Evolutionary conservation across 1,140 invertebrate species (phyloP).

Genomic region (Tenebrio molitor): DNA sequence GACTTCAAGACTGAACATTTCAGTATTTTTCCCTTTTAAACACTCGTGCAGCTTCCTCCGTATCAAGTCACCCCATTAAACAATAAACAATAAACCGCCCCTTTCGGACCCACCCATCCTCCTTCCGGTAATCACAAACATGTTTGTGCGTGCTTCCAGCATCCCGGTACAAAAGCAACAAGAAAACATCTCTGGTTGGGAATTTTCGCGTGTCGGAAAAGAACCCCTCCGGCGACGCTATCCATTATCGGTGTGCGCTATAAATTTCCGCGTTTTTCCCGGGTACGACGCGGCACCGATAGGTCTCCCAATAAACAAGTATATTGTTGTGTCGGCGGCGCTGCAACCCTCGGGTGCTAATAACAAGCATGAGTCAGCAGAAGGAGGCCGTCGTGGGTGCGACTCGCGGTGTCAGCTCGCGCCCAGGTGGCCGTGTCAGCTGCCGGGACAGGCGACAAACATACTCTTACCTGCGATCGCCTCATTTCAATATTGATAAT

Average conservation of each 20-base stretch:
- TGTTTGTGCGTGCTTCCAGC: no score
- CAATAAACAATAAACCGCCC: no score
- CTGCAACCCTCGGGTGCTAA: constrained; percentile 48
- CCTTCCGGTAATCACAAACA: no score
- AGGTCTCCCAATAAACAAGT: constrained; percentile 43
- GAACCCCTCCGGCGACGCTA: no score
- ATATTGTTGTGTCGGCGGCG: constrained; percentile 49
- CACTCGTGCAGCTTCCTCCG: no score
- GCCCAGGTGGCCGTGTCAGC: constrained; percentile 62
- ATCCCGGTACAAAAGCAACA: no score
- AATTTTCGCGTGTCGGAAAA: no score
- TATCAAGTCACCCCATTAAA: no score
- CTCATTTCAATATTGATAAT: constrained; percentile 63
- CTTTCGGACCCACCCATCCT: no score
- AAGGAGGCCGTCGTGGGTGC: constrained; percentile 57
- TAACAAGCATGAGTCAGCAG: constrained; percentile 59
- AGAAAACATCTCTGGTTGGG: no score
- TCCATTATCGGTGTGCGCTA: neutral
- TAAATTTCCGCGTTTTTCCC: neutral
- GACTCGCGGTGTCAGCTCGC: constrained; percentile 61
- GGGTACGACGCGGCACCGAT: constrained; percentile 15
- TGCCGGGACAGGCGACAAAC: constrained; percentile 61
- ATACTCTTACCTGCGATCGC: constrained; percentile 61
- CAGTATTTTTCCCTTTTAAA: no score
- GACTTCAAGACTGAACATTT: no score